A percentile compares a stretch with the other conserved stretches of the same genome.
phyloP scores from a whole-genome alignment of 2,888 invertebrate species.

The Andrena minutula region DNA sequence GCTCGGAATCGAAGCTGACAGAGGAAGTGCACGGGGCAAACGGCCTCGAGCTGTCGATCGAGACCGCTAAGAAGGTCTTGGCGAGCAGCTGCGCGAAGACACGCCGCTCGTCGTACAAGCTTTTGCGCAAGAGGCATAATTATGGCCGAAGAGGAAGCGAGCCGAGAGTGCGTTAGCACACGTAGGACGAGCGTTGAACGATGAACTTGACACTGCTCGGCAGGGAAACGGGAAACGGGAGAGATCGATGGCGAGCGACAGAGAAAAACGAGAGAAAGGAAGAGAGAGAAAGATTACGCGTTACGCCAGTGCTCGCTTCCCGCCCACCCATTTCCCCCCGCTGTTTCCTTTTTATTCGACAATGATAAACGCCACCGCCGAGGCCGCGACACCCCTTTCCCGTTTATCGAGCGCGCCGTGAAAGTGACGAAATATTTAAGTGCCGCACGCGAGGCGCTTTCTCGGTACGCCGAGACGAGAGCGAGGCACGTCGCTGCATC shows the following conservation, averaged over 20 bases:
- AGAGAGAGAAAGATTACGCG: constrained; percentile 18
- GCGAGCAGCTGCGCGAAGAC: constrained; percentile 68
- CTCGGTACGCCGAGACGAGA: not conserved
- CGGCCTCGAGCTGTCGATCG: constrained; percentile 72
- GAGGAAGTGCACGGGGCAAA: constrained; percentile 54
- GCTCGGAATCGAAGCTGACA: constrained; percentile 24
- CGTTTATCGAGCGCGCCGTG: constrained; percentile 20
- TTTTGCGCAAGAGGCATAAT: constrained; percentile 76
- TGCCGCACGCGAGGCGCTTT: constrained; percentile 11
- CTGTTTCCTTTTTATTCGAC: constrained; percentile 15
- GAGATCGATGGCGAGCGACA: constrained; percentile 4
- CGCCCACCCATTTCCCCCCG: constrained; percentile 34
- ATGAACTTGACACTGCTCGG: constrained; percentile 78
- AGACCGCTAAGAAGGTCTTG: constrained; percentile 66
- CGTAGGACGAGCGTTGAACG: constrained; percentile 78
- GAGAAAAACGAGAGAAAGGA: constrained; percentile 18
- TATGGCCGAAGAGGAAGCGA: constrained; percentile 74
- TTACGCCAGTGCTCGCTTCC: not conserved
- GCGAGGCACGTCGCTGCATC: not conserved
- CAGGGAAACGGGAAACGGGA: constrained; percentile 49
- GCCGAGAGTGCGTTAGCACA: constrained; percentile 76
- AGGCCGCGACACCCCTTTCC: constrained; percentile 2
- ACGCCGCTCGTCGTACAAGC: constrained; percentile 68
- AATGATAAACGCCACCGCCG: constrained; percentile 22
- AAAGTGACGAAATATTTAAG: constrained; percentile 43